These are phyloP conservation scores for Anas capensis DNA, from an alignment of 2,797 vertebrate genomes.

Conservation along the genomic window DNA sequence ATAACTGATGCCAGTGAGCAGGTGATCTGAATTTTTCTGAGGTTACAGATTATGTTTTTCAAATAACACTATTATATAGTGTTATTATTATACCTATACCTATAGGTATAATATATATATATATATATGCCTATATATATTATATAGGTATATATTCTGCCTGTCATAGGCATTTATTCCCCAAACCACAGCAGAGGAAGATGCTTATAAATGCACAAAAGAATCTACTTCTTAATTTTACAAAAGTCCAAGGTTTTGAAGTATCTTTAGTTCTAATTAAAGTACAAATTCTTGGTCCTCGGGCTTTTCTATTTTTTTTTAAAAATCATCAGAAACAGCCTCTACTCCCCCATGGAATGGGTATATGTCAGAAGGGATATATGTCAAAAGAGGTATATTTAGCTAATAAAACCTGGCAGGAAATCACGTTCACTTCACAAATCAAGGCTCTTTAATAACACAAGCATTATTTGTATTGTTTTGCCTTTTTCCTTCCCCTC, in stretches of 20 bases:
- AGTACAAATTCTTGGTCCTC: background rate
- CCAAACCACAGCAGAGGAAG: background rate
- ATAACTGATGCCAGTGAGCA: background rate
- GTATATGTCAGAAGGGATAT: background rate
- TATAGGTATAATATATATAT: no score
- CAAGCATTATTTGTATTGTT: background rate
- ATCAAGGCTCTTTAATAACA: background rate
- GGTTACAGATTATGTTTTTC: background rate
- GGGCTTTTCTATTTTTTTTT: background rate
- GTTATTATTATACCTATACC: no score
- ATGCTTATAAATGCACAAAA: background rate
- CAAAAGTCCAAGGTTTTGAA: background rate
- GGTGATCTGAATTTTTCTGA: background rate
- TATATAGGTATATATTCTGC: background rate
- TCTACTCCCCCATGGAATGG: background rate
- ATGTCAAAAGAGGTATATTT: background rate
- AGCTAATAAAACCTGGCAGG: conserved; percentile 24
- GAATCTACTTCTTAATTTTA: background rate
- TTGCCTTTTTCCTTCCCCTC: background rate
- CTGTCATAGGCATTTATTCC: background rate
- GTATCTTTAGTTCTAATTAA: background rate
- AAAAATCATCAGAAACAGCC: background rate
- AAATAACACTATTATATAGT: background rate
- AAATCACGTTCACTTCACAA: background rate
- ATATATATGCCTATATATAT: no score